Conservation (phyloP, 2,797 vertebrate genomes). For the Cercopithecus mitis region DNA sequence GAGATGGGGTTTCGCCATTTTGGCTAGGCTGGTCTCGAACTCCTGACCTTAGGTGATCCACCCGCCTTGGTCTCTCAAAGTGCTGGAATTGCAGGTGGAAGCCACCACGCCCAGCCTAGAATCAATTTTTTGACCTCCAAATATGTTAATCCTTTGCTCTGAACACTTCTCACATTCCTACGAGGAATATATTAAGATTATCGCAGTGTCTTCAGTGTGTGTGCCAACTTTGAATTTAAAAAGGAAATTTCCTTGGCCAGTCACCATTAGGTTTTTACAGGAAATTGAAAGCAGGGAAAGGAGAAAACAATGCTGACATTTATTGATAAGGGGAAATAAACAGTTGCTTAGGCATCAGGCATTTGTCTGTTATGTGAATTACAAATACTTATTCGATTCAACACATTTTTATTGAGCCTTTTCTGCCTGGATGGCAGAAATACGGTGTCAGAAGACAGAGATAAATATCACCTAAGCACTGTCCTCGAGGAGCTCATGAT, state of each 20-base stretch:
- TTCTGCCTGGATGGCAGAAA: neutral
- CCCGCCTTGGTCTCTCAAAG: too few species aligned
- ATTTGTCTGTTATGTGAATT: slow-evolving; percentile 11
- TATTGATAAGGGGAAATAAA: slow-evolving; percentile 44
- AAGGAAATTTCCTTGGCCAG: neutral
- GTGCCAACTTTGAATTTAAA: slow-evolving; percentile 7
- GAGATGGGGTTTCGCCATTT: too few species aligned
- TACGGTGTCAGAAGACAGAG: neutral
- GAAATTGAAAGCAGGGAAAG: neutral
- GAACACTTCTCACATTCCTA: slow-evolving; percentile 21
- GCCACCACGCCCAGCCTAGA: too few species aligned
- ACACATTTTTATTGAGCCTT: slow-evolving; percentile 18
- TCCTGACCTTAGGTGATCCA: too few species aligned
- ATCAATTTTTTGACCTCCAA: neutral
- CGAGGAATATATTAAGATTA: slow-evolving; percentile 2
- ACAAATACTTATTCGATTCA: neutral
- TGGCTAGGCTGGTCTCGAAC: too few species aligned
- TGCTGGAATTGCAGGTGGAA: too few species aligned
- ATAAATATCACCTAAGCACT: neutral
- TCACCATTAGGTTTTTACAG: neutral
- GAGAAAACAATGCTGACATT: neutral
- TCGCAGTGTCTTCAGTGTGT: neutral
- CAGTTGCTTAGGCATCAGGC: neutral
- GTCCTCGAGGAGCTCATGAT: neutral
- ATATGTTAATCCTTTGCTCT: neutral